These are phyloP conservation scores for Alfaro cultratus DNA, from an alignment of 2,797 vertebrate genomes.

Conservation along the genomic window DNA sequence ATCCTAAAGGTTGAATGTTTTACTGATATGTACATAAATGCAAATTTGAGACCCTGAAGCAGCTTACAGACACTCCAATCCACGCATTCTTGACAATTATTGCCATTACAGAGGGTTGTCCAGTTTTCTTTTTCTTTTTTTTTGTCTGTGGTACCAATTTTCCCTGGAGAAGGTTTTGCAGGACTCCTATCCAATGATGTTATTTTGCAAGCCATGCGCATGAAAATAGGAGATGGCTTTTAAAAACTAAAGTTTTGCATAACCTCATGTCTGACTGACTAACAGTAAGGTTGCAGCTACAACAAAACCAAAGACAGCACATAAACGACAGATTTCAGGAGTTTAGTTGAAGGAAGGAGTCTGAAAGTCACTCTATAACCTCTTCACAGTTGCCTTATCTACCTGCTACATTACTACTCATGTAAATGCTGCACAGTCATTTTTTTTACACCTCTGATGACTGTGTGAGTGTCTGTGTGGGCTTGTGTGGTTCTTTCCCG, in stretches of 20 bases:
- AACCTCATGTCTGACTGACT: too few species aligned
- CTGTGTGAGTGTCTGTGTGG: slow-evolving; percentile 5
- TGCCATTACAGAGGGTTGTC: not conserved
- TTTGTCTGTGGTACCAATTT: not conserved
- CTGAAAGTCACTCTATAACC: not conserved
- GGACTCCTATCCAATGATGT: not conserved
- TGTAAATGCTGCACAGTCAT: slow-evolving; percentile 35
- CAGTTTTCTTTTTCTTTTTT: not conserved
- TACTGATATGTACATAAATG: not conserved
- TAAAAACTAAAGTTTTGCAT: not conserved
- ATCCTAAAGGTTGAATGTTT: not conserved
- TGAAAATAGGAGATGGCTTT: not conserved
- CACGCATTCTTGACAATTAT: not conserved
- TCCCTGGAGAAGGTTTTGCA: not conserved
- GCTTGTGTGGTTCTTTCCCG: slow-evolving; percentile 17
- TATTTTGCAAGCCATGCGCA: not conserved
- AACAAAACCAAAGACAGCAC: not conserved
- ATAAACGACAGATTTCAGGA: not conserved
- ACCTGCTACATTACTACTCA: slow-evolving; percentile 25
- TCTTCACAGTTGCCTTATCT: slow-evolving; percentile 16
- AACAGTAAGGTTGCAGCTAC: not conserved
- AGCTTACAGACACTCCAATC: not conserved
- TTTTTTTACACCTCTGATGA: slow-evolving; percentile 41
- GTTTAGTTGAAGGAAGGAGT: not conserved
- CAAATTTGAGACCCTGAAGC: not conserved